Percentiles rank a stretch among this genome's conserved stretches.
phyloP scores from a whole-genome alignment of 2,888 invertebrate species.

The Lithosia quadra region DNA sequence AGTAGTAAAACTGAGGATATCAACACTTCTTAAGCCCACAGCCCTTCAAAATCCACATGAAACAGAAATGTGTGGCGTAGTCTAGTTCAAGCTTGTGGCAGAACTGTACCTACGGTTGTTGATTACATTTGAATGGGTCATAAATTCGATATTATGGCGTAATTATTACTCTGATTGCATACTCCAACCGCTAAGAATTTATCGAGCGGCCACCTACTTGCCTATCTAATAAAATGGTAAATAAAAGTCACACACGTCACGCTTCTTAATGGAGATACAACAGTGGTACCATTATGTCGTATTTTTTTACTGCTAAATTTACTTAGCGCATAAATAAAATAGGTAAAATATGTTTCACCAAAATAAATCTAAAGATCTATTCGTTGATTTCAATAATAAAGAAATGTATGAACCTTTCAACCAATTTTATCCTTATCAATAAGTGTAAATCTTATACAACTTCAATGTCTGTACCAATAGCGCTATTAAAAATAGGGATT shows the following conservation, averaged over 20 bases:
- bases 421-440: too few species aligned
- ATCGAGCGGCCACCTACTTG: constrained; percentile 43
- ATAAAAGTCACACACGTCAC: constrained; percentile 34
- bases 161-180: constrained; percentile 50
- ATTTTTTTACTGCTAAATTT: constrained; percentile 11
- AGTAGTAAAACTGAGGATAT: neutral
- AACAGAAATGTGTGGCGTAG: neutral
- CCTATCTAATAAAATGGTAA: constrained; percentile 41
- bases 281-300: constrained; percentile 7
- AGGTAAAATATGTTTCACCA: neutral
- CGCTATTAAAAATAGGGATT: neutral
- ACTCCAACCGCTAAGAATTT: constrained; percentile 41
- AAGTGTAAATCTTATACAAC: neutral
- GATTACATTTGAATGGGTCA: constrained; percentile 52
- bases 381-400: too few species aligned
- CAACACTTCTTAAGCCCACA: neutral
- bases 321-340: neutral
- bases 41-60: neutral
- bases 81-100: constrained; percentile 19
- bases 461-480: neutral
- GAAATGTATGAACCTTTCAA: too few species aligned
- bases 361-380: neutral
- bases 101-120: constrained; percentile 31
- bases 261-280: constrained; percentile 16
- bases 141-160: constrained; percentile 47